phyloP scores from a whole-genome alignment of 2,888 invertebrate species.

The Baronia brevicornis region DNA sequence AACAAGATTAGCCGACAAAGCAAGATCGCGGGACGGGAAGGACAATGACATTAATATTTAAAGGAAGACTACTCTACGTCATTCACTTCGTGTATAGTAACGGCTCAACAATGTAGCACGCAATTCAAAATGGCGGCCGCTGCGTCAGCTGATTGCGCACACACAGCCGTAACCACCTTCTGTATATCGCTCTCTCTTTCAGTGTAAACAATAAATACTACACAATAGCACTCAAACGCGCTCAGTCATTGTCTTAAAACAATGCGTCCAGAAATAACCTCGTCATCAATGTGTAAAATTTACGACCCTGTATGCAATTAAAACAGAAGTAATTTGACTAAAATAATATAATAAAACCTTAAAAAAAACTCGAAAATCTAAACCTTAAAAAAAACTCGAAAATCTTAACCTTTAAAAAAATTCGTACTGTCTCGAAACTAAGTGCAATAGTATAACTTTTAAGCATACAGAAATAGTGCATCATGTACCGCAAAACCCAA shows the following conservation, averaged over 20 bases:
- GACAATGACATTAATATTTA: conserved; percentile 65
- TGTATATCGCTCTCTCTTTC: conserved; percentile 58
- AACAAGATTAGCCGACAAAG: conserved; percentile 36
- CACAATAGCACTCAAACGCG: conserved; percentile 51
- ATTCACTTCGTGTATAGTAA: conserved; percentile 59
- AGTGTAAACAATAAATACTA: conserved; percentile 31
- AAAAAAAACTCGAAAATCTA: too few relatives aligned
- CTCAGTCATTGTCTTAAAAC: conserved; percentile 51
- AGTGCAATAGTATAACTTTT: too few relatives aligned
- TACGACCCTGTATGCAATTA: too few relatives aligned
- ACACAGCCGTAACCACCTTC: conserved; percentile 48
- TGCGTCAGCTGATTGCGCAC: conserved; percentile 69
- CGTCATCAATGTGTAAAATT: conserved; percentile 1
- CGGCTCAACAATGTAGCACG: conserved; percentile 58
- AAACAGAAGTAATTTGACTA: too few relatives aligned
- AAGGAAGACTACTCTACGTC: conserved; percentile 58
- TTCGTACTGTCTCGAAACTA: too few relatives aligned
- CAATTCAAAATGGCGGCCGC: conserved; percentile 68
- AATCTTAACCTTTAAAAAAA: too few relatives aligned
- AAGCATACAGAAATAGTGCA: too few relatives aligned
- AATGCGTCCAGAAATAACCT: conserved; percentile 26
- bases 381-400: too few relatives aligned
- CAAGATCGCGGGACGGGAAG: conserved; percentile 34
- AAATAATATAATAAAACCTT: too few relatives aligned
- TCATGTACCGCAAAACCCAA: too few relatives aligned